Percentiles rank a stretch among this genome's conserved stretches.
These are phyloP conservation scores for Cranoglanis bouderius DNA, from an alignment of 2,113 vertebrate species.

Conservation along the genomic window DNA sequence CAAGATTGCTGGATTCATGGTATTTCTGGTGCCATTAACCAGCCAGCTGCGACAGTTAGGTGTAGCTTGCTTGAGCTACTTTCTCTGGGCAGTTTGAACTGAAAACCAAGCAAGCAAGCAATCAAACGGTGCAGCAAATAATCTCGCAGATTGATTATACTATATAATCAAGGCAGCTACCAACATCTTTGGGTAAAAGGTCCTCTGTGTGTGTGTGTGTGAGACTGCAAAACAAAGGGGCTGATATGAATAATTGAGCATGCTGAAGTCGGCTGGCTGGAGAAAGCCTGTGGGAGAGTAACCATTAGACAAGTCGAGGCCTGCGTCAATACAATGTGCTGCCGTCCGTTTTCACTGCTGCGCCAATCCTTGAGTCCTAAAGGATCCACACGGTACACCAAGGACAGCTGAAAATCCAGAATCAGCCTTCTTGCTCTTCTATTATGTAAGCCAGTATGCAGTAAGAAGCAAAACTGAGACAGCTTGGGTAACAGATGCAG, in stretches of 20 bases:
- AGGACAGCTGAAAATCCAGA: neutral
- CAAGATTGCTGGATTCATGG: neutral
- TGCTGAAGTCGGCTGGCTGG: conserved; percentile 61
- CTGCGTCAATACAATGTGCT: conserved; percentile 57
- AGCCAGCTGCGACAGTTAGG: neutral
- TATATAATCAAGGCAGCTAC: neutral
- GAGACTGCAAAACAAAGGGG: conserved; percentile 46
- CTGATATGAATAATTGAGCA: conserved; percentile 80
- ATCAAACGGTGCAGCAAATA: neutral
- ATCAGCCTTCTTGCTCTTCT: neutral
- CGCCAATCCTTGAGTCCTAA: conserved; percentile 38
- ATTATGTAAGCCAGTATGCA: neutral
- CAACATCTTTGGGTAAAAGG: conserved; percentile 3
- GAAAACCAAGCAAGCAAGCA: neutral
- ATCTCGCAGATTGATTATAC: neutral
- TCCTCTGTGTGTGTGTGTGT: neutral
- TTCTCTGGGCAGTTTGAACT: neutral
- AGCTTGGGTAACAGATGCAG: neutral
- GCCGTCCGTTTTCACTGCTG: conserved; percentile 16
- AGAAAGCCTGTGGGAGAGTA: conserved; percentile 69
- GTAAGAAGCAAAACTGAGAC: neutral
- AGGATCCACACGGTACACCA: conserved; percentile 35
- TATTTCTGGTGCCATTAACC: neutral
- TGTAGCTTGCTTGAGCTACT: neutral
- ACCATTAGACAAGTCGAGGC: conserved; percentile 62